These are phyloP conservation scores for Microtus richardsoni DNA, from an alignment of 2,113 vertebrate species.

Conservation along the genomic window DNA sequence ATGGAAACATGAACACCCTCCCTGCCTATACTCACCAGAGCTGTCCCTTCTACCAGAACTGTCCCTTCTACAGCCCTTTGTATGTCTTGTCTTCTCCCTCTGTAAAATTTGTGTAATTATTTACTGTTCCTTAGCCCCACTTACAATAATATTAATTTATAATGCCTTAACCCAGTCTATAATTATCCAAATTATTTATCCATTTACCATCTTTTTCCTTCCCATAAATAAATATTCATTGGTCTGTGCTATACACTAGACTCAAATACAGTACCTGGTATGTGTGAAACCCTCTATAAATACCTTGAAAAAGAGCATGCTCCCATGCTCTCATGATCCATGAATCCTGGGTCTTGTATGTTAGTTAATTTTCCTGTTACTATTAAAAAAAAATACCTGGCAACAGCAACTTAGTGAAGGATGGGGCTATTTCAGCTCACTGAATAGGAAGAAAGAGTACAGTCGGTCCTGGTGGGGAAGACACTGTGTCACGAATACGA, in stretches of 20 bases:
- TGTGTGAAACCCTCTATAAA: accelerated
- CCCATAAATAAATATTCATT: neutral
- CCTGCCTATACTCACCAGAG: neutral
- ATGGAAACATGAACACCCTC: accelerated
- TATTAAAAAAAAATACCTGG: neutral
- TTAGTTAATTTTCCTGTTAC: neutral
- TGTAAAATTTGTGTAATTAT: neutral
- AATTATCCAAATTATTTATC: neutral
- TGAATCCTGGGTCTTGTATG: neutral
- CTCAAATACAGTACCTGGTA: accelerated
- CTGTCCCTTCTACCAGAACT: too few relatives aligned
- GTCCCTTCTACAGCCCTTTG: neutral
- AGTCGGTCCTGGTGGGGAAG: neutral
- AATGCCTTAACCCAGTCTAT: neutral
- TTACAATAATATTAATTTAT: neutral
- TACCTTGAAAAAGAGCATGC: neutral
- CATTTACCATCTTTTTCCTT: neutral
- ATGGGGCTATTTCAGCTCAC: neutral
- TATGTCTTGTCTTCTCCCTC: neutral
- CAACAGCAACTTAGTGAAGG: neutral
- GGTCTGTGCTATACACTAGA: neutral
- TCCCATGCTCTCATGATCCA: neutral
- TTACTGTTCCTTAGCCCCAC: neutral
- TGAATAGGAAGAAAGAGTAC: neutral
- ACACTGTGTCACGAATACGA: neutral